These are phyloP conservation scores for Pseudoatta argentina DNA, from an alignment of 1,140 invertebrate genomes.

Conservation along the genomic window DNA sequence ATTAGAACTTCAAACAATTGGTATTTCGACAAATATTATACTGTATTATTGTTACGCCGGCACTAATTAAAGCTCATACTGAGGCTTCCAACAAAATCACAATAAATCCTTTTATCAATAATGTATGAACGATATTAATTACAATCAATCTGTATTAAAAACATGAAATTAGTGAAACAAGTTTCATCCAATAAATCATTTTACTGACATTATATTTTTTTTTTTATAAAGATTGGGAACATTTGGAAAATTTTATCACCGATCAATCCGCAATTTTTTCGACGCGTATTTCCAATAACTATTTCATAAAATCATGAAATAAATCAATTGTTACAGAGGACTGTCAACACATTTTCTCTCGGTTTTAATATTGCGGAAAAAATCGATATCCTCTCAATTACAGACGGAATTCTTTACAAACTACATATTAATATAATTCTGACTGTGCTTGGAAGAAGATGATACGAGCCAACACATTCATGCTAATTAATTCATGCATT, in stretches of 20 bases:
- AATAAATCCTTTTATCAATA: conserved; percentile 52
- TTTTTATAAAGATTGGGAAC: neutral
- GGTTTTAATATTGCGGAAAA: neutral
- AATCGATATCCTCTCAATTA: neutral
- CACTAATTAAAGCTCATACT: conserved; percentile 44
- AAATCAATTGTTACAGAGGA: neutral
- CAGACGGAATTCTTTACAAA: conserved; percentile 27
- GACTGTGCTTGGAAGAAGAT: conserved; percentile 65
- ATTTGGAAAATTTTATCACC: neutral
- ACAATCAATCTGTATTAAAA: conserved; percentile 37
- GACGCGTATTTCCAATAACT: conserved; percentile 9
- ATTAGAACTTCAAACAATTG: conserved; percentile 35
- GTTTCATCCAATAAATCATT: conserved; percentile 22
- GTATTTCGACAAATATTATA: conserved; percentile 42
- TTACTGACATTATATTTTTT: neutral
- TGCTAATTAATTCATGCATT: conserved; percentile 34
- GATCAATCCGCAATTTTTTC: neutral
- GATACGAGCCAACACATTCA: conserved; percentile 9
- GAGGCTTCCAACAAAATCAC: conserved; percentile 28
- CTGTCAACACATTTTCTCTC: neutral
- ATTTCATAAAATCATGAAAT: conserved; percentile 27
- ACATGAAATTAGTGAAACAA: conserved; percentile 25
- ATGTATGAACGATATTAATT: conserved; percentile 47
- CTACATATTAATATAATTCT: conserved; percentile 78
- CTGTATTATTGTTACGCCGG: conserved; percentile 4